Evolutionary conservation across 2,888 invertebrate genomes (phyloP), one percentile per base, ranked within the genome.

Genomic region (Horisme vitalbata): DNA sequence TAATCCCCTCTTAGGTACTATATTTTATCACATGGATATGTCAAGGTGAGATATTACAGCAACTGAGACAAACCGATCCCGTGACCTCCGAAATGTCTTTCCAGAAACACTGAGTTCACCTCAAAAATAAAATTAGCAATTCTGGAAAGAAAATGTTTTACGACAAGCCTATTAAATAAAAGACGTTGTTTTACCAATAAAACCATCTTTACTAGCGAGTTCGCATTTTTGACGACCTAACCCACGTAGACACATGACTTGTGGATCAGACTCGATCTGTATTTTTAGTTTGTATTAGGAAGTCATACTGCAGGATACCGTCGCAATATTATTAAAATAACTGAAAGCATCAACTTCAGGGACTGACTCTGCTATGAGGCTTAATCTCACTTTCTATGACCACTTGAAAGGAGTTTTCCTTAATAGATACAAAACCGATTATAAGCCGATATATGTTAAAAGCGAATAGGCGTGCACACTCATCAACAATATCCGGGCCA

Each of bases 401-500:
- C 31, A 30, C 23, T 9, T 15, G n/a, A 7, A 4, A 15, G n/a
- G 12, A 31, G 30, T 53, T 59, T 59, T 61, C 52, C 55, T 44
- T 41, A 45, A 15, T 23, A 51, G 41, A 52, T 38, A 41, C 41
- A 52, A 47, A 21, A 48, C 36, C 47, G 39, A 41, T 46, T 56
- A 18, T 18, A 6, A 18, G 18, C 18, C 4, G 34, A 47, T 27
- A 50, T 38, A 27, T 24, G 36, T 52, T 36, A 43, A 57, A 61
- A 64, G 18, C 64, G 63, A 74, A 61, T 78, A 75, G 81, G 85
- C 88, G 86, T 84, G 83, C 74, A 76, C 79, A 75, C 79, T 80
- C 83, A 76, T 83, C 80, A 82, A 59, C 80, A 74, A 75, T 86
- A 87, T 86, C 81, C 88, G 85, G 86, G 86, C 88, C 88, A 89